phyloP scores from a whole-genome alignment of 2,888 invertebrate species.

The Rambutsinella grinnellia region DNA sequence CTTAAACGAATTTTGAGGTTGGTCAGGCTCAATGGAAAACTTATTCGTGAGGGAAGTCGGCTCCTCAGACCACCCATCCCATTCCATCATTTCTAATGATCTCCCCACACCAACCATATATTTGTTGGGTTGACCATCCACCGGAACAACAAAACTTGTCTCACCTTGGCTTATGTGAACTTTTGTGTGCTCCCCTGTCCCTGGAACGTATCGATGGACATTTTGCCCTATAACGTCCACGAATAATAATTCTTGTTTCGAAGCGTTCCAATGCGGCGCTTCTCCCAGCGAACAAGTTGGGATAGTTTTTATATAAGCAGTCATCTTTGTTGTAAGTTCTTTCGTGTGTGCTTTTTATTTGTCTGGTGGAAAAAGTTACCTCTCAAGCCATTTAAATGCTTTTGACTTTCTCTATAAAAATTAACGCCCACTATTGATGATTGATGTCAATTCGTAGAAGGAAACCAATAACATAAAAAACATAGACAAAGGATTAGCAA shows the following conservation, averaged over 20 bases:
- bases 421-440: too few relatives aligned
- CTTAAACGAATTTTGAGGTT: conserved; percentile 76
- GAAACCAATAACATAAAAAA: too few relatives aligned
- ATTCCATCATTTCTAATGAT: conserved; percentile 74
- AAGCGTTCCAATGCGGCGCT: conserved; percentile 54
- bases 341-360: too few relatives aligned
- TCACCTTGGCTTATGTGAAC: conserved; percentile 68
- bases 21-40: conserved; percentile 73
- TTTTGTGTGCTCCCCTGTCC: conserved; percentile 31
- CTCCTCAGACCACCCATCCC: conserved; percentile 73
- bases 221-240: conserved; percentile 41
- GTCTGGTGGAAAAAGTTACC: too few relatives aligned
- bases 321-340: too few relatives aligned
- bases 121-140: conserved; percentile 74
- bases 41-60: conserved; percentile 71
- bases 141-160: conserved; percentile 76
- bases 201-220: conserved; percentile 45
- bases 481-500: too few relatives aligned
- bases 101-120: conserved; percentile 77
- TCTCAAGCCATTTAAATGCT: too few relatives aligned
- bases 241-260: conserved; percentile 40
- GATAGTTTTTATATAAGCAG: conserved; percentile 35
- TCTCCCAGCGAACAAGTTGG: conserved; percentile 35
- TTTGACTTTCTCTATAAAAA: too few relatives aligned
- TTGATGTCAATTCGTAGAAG: too few relatives aligned